Base-by-base conservation (phyloP, 2,888 invertebrate genomes). In the Lysandra bellargus region DNA sequence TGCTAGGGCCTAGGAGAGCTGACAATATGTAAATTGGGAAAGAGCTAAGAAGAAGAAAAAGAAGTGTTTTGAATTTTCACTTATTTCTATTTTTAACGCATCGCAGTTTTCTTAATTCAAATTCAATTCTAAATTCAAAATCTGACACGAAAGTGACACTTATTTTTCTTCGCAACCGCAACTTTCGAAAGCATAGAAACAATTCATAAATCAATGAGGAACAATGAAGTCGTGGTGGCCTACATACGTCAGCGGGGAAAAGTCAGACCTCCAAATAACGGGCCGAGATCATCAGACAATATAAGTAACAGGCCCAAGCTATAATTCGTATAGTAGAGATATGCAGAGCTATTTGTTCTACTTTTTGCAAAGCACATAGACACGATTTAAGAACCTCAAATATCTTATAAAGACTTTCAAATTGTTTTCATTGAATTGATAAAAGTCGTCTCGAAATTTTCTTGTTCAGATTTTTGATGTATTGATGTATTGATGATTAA, bases 141-240 rank as follows among this genome's bases (percentile, higher is more conserved):
- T 37, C 69, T 69, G 69, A 12, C 64, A 64, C 30, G 30, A 17
- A 69, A 17, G 69, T 33, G 69, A 33, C 69, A 37, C 33, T 37
- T 69, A 69, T 69, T 64, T 64, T 64, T 69, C 69, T 14, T 69
- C 69, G 14, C 14, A 69, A 33, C 69, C 37, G 33, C 69, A 69
- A 69, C 69, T 69, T 69, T 69, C 69, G 69, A 69, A 69, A 64
- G 64, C 64, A 64, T 69, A 69, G 69, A 84, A 83, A 82, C 79
- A 83, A 84, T 80, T 79, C 83, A 84, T 85, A 89, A 88, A 89
- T 87, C 85, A 86, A 85, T 85, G 85, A 87, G 84, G 87, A 87
- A 90, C 89, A 91, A 91, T 89, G 88, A 83, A 88, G 87, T 89
- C 88, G 88, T 87, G 88, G 86, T 87, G 91, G 90, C 91, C 91